Conservation (phyloP, 2,797 vertebrate genomes). For the Vireo griseus region DNA sequence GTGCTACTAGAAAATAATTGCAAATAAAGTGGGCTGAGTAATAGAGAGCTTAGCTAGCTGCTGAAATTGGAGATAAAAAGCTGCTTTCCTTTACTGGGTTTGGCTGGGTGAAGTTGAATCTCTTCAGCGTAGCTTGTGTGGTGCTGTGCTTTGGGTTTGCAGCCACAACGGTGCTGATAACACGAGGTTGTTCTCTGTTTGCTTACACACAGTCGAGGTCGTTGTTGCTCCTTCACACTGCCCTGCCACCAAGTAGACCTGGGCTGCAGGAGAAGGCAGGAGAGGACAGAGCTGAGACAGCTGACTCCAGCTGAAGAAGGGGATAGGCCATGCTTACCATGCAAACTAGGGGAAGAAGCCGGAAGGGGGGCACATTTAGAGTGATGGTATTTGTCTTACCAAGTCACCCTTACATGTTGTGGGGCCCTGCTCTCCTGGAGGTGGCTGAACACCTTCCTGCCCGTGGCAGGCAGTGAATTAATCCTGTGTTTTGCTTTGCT, state of each 20-base stretch:
- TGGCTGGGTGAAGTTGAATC: neutral
- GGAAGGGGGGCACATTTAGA: fast-evolving
- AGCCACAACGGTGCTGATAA: fast-evolving
- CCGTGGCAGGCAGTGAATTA: fast-evolving
- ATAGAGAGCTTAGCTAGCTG: neutral
- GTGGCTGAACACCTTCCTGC: neutral
- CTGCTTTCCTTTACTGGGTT: neutral
- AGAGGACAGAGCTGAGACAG: neutral
- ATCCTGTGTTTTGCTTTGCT: neutral
- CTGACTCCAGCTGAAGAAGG: neutral
- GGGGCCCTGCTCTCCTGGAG: neutral
- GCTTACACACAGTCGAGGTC: neutral
- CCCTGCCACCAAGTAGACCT: fast-evolving
- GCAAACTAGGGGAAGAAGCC: neutral
- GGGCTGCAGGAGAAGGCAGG: neutral
- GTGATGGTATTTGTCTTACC: fast-evolving
- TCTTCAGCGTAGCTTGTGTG: neutral
- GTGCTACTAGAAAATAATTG: neutral
- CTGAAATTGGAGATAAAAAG: neutral
- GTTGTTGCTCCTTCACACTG: neutral
- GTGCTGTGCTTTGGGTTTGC: neutral
- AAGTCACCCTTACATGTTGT: fast-evolving
- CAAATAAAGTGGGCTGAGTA: neutral
- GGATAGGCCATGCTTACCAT: fast-evolving
- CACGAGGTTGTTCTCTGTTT: neutral